Conservation (phyloP, 2,888 invertebrate genomes). For the Bombylius major region DNA sequence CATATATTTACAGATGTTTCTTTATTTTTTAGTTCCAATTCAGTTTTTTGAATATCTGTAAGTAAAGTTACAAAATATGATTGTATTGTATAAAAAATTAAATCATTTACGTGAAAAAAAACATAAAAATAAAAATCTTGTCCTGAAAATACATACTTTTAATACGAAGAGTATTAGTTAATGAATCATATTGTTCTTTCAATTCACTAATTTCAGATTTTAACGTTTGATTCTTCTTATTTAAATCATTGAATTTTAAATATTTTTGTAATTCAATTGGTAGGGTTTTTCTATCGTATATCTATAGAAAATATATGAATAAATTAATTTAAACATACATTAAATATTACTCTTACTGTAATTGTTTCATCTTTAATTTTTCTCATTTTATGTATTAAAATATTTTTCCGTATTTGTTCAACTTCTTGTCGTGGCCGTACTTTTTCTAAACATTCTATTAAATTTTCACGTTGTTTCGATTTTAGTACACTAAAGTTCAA, state of each 20-base stretch:
- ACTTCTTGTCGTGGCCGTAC: conserved; percentile 29
- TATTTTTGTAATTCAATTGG: conserved; percentile 27
- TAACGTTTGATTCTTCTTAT: conserved; percentile 18
- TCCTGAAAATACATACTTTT: conserved; percentile 23
- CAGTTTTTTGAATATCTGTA: conserved; percentile 27
- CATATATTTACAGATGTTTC: conserved; percentile 19
- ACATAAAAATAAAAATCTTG: background rate
- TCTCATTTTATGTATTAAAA: conserved; percentile 27
- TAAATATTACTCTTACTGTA: conserved; percentile 17
- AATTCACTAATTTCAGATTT: conserved; percentile 17
- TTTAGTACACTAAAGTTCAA: conserved; percentile 22
- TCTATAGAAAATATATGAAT: too few relatives aligned
- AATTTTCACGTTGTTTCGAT: conserved; percentile 26
- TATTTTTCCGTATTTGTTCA: conserved; percentile 25
- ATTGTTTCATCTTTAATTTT: conserved; percentile 24
- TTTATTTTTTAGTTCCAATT: conserved; percentile 22
- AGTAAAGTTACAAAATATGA: background rate
- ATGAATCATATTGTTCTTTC: conserved; percentile 21
- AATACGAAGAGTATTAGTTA: conserved; percentile 23
- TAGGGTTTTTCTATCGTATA: conserved; percentile 4
- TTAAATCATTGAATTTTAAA: conserved; percentile 25
- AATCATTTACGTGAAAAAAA: background rate
- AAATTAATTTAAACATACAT: too few relatives aligned
- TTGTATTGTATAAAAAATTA: background rate
- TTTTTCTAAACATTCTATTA: conserved; percentile 25